A percentile compares a stretch with the other conserved stretches of the same genome.
These are phyloP conservation scores for Papilio elwesi DNA, from an alignment of 2,888 invertebrate species.

Conservation along the genomic window DNA sequence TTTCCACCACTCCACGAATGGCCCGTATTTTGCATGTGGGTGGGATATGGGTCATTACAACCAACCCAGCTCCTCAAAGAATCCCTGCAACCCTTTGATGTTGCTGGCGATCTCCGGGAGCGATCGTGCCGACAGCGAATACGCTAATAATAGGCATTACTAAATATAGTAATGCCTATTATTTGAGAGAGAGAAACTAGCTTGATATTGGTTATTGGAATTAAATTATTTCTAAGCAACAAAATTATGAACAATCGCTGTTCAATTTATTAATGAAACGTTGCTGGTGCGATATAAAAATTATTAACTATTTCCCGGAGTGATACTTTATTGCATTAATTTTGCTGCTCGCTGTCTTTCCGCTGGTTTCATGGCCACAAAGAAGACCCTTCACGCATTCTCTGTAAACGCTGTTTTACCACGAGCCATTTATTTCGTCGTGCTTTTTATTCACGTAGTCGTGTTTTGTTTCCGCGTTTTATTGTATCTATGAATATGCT, in stretches of 20 bases:
- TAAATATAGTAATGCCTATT: no score
- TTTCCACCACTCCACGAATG: no score
- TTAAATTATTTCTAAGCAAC: not conserved
- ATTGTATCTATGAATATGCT: conserved; percentile 36
- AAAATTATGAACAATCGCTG: not conserved
- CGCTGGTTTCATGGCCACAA: conserved; percentile 22
- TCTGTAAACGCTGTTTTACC: conserved; percentile 26
- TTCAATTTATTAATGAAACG: not conserved
- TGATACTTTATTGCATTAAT: no score
- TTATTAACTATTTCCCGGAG: not conserved
- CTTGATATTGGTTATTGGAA: not conserved
- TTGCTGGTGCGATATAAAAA: not conserved
- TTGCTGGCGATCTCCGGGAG: no score
- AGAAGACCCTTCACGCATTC: conserved; percentile 12
- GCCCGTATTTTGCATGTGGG: no score
- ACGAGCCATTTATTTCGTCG: conserved; percentile 23
- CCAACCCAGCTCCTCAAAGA: no score
- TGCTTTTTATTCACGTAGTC: conserved; percentile 32
- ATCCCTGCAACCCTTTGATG: no score
- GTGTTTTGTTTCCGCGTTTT: conserved; percentile 31
- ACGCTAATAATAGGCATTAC: no score
- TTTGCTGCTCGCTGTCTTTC: not conserved
- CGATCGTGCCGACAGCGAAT: no score
- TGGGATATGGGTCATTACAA: no score
- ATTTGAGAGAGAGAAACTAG: no score